Percentiles rank a stretch among this genome's conserved stretches.
Evolutionary conservation across 2,113 vertebrate genomes (phyloP).

Genomic region (Mystacornis crossleyi): DNA sequence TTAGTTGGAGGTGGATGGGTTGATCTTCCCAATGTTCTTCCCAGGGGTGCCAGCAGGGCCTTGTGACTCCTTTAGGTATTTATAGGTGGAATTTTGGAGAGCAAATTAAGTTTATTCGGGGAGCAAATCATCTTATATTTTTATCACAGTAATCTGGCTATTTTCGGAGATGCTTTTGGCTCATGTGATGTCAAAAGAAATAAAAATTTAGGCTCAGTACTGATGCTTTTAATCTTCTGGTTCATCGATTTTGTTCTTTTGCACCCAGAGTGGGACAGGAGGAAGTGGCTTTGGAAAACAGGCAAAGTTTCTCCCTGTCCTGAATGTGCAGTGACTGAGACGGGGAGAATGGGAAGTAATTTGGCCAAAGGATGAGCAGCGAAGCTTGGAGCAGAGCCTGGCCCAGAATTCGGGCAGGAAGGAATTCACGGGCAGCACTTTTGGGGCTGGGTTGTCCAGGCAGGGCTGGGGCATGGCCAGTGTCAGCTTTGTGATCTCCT

Average conservation of each 20-base stretch:
- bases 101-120: not conserved
- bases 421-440: not conserved
- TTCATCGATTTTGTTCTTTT: not conserved
- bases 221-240: not conserved
- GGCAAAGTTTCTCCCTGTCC: not conserved
- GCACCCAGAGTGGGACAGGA: not conserved
- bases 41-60: not conserved
- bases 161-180: conserved; percentile 51
- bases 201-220: not conserved
- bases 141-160: not conserved
- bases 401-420: not conserved
- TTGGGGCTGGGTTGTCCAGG: not conserved
- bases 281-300: not conserved
- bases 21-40: not conserved
- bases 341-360: not conserved
- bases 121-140: not conserved
- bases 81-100: not conserved
- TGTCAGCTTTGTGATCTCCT: not conserved
- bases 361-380: not conserved
- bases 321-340: not conserved
- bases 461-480: not conserved
- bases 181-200: conserved; percentile 43
- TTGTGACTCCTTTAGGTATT: not conserved
- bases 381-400: not conserved
- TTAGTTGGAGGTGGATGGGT: not conserved